phyloP scores from a whole-genome alignment of 2,888 invertebrate genomes.

The Pseudococcus viburni region DNA sequence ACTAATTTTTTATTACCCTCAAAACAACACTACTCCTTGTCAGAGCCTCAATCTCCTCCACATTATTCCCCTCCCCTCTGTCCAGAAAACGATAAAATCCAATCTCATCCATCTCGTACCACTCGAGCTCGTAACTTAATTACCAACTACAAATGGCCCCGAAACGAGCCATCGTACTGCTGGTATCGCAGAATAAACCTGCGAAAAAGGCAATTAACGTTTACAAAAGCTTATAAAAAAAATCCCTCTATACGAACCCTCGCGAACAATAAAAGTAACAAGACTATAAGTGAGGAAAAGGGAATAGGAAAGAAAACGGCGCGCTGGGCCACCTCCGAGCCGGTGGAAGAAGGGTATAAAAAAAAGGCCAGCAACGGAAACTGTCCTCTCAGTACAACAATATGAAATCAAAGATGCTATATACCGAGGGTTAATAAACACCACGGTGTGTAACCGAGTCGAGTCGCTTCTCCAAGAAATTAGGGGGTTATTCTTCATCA shows the following conservation, averaged over 20 bases:
- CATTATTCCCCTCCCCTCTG: too few relatives aligned
- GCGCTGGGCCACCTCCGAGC: too few relatives aligned
- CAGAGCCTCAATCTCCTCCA: too few relatives aligned
- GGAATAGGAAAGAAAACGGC: background rate
- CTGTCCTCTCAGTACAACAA: background rate
- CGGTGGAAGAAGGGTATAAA: background rate
- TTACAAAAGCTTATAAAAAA: background rate
- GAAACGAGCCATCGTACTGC: background rate
- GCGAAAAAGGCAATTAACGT: background rate
- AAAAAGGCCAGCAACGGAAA: background rate
- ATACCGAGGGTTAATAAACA: slow-evolving; percentile 11
- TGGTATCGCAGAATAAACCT: background rate
- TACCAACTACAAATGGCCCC: background rate
- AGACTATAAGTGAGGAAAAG: background rate
- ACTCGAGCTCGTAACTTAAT: background rate
- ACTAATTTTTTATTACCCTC: too few relatives aligned
- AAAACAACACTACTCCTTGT: too few relatives aligned
- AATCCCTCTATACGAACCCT: background rate
- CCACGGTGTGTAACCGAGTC: background rate
- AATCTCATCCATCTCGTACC: too few relatives aligned
- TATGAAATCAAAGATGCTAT: background rate
- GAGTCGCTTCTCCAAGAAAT: slow-evolving; percentile 3
- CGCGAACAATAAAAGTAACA: background rate
- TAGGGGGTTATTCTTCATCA: slow-evolving; percentile 25
- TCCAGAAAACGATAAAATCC: too few relatives aligned